A percentile compares a stretch with the other conserved stretches of the same genome.
phyloP scores from a whole-genome alignment of 2,888 invertebrate species.

The Drosophila acutilabella region DNA sequence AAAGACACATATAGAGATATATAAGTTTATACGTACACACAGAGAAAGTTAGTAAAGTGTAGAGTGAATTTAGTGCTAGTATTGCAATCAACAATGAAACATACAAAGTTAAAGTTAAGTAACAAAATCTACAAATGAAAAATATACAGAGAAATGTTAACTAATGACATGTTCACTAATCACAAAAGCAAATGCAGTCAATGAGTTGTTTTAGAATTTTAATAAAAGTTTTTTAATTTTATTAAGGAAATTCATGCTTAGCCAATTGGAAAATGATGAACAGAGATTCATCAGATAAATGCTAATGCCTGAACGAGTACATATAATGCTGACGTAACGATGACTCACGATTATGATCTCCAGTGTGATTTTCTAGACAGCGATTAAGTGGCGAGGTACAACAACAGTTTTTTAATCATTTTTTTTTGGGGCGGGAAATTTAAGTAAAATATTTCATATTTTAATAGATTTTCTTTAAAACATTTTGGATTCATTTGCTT shows the following conservation, averaged over 20 bases:
- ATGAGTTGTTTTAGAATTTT: slow-evolving; percentile 10
- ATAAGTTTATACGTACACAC: neutral
- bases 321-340: slow-evolving; percentile 51
- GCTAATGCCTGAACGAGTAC: slow-evolving; percentile 18
- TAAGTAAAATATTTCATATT: slow-evolving; percentile 39
- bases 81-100: neutral
- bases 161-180: neutral
- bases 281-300: slow-evolving; percentile 5
- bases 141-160: neutral
- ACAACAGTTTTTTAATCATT: slow-evolving; percentile 26
- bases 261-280: slow-evolving; percentile 11
- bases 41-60: slow-evolving; percentile 2
- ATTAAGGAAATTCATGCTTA: slow-evolving; percentile 1
- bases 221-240: too few species aligned
- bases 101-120: neutral
- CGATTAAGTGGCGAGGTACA: slow-evolving; percentile 62
- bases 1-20: slow-evolving; percentile 1
- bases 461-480: slow-evolving; percentile 26
- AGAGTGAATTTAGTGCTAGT: neutral
- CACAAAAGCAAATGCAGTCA: slow-evolving; percentile 18
- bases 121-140: neutral
- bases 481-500: slow-evolving; percentile 44
- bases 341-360: slow-evolving; percentile 78
- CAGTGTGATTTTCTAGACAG: slow-evolving; percentile 74
- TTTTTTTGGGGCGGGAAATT: slow-evolving; percentile 38